A percentile compares a stretch with the other conserved stretches of the same genome.
Conservation (phyloP, 2,888 invertebrate species). For the Caenorhabditis sulstoni region DNA sequence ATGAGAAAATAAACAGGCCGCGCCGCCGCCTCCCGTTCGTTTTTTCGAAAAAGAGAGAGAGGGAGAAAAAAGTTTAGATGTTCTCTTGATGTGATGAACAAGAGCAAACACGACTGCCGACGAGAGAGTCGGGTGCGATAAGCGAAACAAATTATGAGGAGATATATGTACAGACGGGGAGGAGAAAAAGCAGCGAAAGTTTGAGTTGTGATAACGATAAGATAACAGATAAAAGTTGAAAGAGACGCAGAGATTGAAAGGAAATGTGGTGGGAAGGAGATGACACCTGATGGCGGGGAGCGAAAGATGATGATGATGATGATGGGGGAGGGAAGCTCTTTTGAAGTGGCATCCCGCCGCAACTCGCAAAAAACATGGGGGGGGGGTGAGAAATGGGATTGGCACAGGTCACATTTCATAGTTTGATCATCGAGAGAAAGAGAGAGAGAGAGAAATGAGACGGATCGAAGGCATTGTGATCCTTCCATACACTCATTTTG, state of each 20-base stretch:
- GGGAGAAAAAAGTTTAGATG: no score
- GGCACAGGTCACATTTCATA: no score
- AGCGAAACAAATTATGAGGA: not conserved
- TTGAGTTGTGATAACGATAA: conserved; percentile 19
- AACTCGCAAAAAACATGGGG: no score
- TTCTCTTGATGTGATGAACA: not conserved
- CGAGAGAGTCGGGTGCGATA: not conserved
- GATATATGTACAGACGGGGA: not conserved
- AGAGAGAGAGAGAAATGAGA: no score
- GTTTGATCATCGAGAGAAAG: no score
- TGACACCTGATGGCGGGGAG: not conserved
- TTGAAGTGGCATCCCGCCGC: not conserved
- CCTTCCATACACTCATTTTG: no score
- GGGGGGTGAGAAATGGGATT: no score
- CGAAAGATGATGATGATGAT: not conserved
- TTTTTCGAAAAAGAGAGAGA: no score
- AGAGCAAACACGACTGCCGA: not conserved
- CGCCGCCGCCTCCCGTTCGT: no score
- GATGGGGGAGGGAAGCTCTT: not conserved
- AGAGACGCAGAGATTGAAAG: conserved; percentile 19
- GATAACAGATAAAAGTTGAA: conserved; percentile 50
- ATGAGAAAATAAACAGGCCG: no score
- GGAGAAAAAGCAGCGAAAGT: not conserved
- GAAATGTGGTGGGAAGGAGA: conserved; percentile 13
- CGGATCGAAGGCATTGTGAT: no score